Evolutionary conservation across 2,113 vertebrate genomes (phyloP), one percentile per base, ranked within the genome.

Genomic region (Xiphias gladius): DNA sequence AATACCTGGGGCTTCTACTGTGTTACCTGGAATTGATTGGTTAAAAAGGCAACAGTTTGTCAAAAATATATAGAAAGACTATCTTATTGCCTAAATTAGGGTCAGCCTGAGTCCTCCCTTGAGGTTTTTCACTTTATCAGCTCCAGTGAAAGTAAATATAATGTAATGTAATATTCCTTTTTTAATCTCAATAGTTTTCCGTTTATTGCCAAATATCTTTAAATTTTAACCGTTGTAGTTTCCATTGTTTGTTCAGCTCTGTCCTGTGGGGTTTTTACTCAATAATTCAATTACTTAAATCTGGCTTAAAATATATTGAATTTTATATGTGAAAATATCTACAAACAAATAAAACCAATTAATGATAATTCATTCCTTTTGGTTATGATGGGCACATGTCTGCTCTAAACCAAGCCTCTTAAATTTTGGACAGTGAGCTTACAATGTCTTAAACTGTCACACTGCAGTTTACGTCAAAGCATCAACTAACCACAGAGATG

Each of bases 401-500:
- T 14, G 9, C 48, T 16, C 7, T 30, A 19, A 64, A 30, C 22
- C 35, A 73, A 24, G 7, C 17, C 48, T 7, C 24, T 70, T 70
- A 54, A 32, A 41, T 43, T 80, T 17, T 61, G n/a, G 39, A 35
- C 39, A 24, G 50, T 32, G 13, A 69, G 30, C 19, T 69, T 13
- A 63, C 30, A 46, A 5, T 32, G 26, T 50, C 9, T 70, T 50
- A 39, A 75, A 66, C 6, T 61, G 14, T 57, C 24, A 69, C 8
- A 43, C 17, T 62, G 39, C 32, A 50, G 55, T 68, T 75, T 26
- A 68, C 22, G 24, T 64, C 43, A 86, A 35, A 83, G 68, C 46
- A 77, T 54, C 65, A 54, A 22, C 4, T 76, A 72, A 63, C 74
- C 43, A 46, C 17, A 65, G 70, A 83, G 10, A 43, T 43, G 28